phyloP scores from a whole-genome alignment of 2,888 invertebrate species.

The Nebria brevicollis region DNA sequence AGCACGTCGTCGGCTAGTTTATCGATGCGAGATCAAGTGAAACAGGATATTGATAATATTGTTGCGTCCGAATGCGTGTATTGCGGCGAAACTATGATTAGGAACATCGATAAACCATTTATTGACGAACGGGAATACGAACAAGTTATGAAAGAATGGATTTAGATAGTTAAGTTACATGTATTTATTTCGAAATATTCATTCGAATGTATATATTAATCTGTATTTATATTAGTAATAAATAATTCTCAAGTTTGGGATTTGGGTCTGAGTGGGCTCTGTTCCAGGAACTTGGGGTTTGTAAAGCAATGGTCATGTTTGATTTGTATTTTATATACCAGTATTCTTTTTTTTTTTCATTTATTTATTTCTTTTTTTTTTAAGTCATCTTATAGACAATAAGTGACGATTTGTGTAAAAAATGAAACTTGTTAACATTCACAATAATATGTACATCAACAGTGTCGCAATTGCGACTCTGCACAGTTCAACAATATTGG shows the following conservation, averaged over 20 bases:
- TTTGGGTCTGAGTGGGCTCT: too few relatives aligned
- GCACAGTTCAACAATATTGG: neutral
- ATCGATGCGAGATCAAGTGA: slow-evolving; percentile 73
- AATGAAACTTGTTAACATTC: slow-evolving; percentile 40
- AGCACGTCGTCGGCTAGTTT: slow-evolving; percentile 66
- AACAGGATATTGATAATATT: slow-evolving; percentile 87
- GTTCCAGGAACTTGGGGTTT: neutral
- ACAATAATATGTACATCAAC: slow-evolving; percentile 42
- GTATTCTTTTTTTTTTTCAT: slow-evolving; percentile 19
- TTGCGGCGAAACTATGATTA: slow-evolving; percentile 93
- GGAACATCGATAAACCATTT: slow-evolving; percentile 89
- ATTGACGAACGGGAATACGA: slow-evolving; percentile 86
- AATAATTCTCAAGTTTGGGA: neutral
- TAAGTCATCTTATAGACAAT: neutral
- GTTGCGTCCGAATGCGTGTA: slow-evolving; percentile 92
- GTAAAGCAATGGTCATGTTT: neutral
- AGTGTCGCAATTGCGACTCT: slow-evolving; percentile 12
- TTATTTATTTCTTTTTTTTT: slow-evolving; percentile 22
- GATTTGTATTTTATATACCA: slow-evolving; percentile 5
- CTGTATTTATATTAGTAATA: slow-evolving; percentile 8
- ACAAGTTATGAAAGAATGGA: slow-evolving; percentile 85
- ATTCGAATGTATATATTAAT: slow-evolving; percentile 4
- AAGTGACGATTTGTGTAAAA: slow-evolving; percentile 42
- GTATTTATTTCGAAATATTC: neutral
- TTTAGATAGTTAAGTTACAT: slow-evolving; percentile 63